These are phyloP conservation scores for Gymnogyps californianus DNA, from an alignment of 2,113 vertebrate genomes.

Conservation along the genomic window DNA sequence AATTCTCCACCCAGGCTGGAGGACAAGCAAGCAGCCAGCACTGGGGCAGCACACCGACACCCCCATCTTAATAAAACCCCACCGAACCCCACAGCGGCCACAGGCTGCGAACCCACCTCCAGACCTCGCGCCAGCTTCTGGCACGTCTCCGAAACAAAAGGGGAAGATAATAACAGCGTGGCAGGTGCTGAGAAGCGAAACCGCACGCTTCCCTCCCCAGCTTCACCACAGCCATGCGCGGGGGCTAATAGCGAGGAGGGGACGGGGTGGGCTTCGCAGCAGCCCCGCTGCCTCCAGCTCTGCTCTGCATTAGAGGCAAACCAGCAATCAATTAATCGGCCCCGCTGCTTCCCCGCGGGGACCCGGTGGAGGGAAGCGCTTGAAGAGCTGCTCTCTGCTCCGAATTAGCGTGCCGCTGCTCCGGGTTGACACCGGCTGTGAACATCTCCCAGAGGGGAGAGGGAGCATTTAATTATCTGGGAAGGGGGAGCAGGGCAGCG, in stretches of 20 bases:
- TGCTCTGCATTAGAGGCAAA: background rate
- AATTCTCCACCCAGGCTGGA: rapidly evolving
- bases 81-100: rapidly evolving
- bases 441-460: background rate
- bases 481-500: background rate
- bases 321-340: background rate
- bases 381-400: background rate
- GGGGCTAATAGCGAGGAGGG: background rate
- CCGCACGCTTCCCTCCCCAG: background rate
- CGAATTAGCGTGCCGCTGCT: too few species aligned
- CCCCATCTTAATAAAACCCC: background rate
- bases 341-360: background rate
- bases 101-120: background rate
- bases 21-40: background rate
- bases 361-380: background rate
- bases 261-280: background rate
- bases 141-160: background rate
- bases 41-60: rapidly evolving
- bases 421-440: background rate
- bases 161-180: background rate
- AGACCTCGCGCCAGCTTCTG: background rate
- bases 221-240: rapidly evolving
- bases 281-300: background rate
- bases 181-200: background rate
- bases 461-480: background rate